A percentile compares a stretch with the other conserved stretches of the same genome.
These are phyloP conservation scores for Limnothrissa miodon DNA, from an alignment of 2,113 vertebrate species.

Conservation along the genomic window DNA sequence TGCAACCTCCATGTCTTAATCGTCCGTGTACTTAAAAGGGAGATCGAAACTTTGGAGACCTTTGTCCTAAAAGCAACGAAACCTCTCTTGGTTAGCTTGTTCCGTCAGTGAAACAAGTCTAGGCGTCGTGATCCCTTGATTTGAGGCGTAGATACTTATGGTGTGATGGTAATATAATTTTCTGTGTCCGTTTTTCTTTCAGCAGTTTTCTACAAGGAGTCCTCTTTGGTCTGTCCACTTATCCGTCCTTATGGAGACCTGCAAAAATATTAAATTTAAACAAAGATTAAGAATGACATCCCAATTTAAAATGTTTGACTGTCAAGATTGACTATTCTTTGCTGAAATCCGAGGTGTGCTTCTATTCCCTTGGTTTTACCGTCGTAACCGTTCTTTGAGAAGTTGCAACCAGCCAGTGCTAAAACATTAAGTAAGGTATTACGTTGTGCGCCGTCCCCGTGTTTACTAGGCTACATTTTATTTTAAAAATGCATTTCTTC, in stretches of 20 bases:
- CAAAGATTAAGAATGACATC: background rate
- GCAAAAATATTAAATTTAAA: conserved; percentile 50
- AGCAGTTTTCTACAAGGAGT: conserved; percentile 17
- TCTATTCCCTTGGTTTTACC: background rate
- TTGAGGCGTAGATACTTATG: background rate
- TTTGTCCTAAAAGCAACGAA: conserved; percentile 2
- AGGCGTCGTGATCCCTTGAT: conserved; percentile 24
- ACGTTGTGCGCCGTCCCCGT: background rate
- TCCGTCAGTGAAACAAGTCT: conserved; percentile 15
- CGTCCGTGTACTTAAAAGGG: conserved; percentile 22
- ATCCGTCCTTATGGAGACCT: conserved; percentile 53
- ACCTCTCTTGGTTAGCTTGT: background rate
- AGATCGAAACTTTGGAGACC: conserved; percentile 5
- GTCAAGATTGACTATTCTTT: background rate
- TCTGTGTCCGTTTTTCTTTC: conserved; percentile 26
- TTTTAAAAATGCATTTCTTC: background rate
- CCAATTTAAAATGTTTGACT: background rate
- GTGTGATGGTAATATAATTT: background rate
- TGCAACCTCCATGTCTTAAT: conserved; percentile 85
- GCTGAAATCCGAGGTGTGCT: background rate
- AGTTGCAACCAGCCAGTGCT: background rate
- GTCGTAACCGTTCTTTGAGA: too few relatives aligned
- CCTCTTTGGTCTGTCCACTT: conserved; percentile 30
- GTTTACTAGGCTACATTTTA: background rate
- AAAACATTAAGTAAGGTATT: background rate